Evolutionary conservation across 2,113 vertebrate genomes (phyloP), one percentile per base, ranked within the genome.

Genomic region (Osmerus mordax): DNA sequence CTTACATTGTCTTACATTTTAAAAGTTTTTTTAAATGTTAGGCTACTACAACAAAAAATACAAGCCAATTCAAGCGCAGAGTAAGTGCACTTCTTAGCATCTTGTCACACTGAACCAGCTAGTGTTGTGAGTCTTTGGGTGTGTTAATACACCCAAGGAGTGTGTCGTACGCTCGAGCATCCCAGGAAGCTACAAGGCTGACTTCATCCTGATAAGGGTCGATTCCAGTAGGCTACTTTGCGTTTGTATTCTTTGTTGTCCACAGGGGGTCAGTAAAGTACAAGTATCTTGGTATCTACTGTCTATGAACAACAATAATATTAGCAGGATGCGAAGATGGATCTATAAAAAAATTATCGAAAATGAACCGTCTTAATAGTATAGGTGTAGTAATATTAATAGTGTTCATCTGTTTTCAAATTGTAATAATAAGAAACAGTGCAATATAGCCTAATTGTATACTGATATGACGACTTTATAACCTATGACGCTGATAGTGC

Each of bases 241-340:
- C 14, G 15, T 68, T 8, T 74, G 75, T 71, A 53, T 58, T 1
- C 59, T 1, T 16, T 0, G 0, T 52, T 55, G 41, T 81, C 86
- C 89, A 76, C 77, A 0, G 65, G 87, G 73, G 36, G 88, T 86
- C 85, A 47, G 72, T 70, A 76, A 66, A 56, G 14, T 66, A 19
- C 65, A 19, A 66, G 9, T 25, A 25, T 25, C 15, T 21, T 15
- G 5, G 5, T 25, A 32, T 63, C 61, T 41, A 41, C 36, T 41
- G 36, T 41, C 29, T 41, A 41, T 41, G 8, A 41, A 41, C 29
- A 32, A 32, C 29, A 41, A 41, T 9, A 41, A 41, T 41, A 41
- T 41, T 41, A 8, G 36, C 8, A 41, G 36, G 8, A 41, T 41
- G 6, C 8, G 36, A 41, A 41, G 5, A 41, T 41, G 36, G 36